Conservation (phyloP, 2,888 invertebrate genomes). For the Clunio marinus region DNA sequence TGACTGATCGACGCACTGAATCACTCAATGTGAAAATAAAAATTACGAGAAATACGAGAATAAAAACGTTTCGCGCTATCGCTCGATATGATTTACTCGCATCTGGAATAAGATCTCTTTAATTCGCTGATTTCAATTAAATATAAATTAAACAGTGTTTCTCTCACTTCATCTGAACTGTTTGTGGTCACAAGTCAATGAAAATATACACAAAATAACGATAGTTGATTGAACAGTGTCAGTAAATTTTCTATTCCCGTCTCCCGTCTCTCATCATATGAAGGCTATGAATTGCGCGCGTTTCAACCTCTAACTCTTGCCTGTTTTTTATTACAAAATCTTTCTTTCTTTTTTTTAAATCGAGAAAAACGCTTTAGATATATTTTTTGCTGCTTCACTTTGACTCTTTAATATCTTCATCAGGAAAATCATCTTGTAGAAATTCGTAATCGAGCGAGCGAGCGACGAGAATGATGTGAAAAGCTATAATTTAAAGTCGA, state of each 20-base stretch:
- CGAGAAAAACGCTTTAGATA: constrained; percentile 23
- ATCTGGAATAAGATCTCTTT: no score
- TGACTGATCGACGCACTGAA: constrained; percentile 20
- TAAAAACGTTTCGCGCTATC: no score
- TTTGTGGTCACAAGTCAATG: constrained; percentile 7
- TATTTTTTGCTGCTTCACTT: constrained; percentile 12
- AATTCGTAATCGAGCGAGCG: constrained; percentile 2
- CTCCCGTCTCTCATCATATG: not conserved
- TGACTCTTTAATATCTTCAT: not conserved
- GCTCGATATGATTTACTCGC: no score
- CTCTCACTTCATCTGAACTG: not conserved
- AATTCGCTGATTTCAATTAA: not conserved
- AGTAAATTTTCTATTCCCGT: not conserved
- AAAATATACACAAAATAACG: not conserved
- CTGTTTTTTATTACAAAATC: constrained; percentile 29
- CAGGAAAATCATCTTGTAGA: not conserved
- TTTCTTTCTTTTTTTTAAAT: constrained; percentile 22
- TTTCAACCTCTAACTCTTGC: constrained; percentile 13
- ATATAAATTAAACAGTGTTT: not conserved
- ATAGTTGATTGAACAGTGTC: not conserved
- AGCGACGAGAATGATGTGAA: constrained; percentile 29
- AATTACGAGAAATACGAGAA: no score
- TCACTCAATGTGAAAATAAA: constrained; percentile 8
- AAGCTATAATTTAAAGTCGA: constrained; percentile 21
- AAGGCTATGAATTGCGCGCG: not conserved